phyloP scores from a whole-genome alignment of 2,113 vertebrate genomes.

The Halcyon senegalensis region DNA sequence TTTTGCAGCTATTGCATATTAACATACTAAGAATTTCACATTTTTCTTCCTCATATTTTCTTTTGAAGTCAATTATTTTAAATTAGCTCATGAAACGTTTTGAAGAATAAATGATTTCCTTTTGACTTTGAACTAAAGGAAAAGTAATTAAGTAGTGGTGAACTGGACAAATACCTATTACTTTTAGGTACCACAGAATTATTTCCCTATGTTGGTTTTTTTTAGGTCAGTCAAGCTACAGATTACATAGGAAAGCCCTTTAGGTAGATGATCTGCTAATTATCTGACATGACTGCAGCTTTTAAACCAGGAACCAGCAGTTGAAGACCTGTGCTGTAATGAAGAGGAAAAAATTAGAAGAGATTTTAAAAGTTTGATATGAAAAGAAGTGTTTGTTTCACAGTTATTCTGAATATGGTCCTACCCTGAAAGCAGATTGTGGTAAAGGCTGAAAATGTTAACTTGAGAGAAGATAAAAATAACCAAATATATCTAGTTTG shows the following conservation, averaged over 20 bases:
- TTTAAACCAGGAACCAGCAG: not conserved
- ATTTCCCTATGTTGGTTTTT: not conserved
- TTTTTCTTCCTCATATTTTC: not conserved
- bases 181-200: not conserved
- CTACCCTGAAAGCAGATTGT: not conserved
- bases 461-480: not conserved
- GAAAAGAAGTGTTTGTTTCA: not conserved
- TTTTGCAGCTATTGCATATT: not conserved
- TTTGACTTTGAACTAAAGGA: constrained; percentile 46
- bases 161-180: constrained; percentile 44
- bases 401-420: not conserved
- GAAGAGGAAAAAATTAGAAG: not conserved
- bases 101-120: constrained; percentile 18
- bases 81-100: constrained; percentile 18
- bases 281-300: not conserved
- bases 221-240: constrained; percentile 29
- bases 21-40: not conserved
- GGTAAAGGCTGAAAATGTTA: not conserved
- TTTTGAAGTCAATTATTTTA: constrained; percentile 40
- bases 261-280: constrained; percentile 26
- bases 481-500: not conserved
- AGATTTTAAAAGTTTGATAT: not conserved
- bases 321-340: not conserved
- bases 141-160: constrained; percentile 36
- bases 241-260: constrained; percentile 34